Base-by-base conservation (phyloP, 2,888 invertebrate genomes). In the Tethea ocularis region DNA sequence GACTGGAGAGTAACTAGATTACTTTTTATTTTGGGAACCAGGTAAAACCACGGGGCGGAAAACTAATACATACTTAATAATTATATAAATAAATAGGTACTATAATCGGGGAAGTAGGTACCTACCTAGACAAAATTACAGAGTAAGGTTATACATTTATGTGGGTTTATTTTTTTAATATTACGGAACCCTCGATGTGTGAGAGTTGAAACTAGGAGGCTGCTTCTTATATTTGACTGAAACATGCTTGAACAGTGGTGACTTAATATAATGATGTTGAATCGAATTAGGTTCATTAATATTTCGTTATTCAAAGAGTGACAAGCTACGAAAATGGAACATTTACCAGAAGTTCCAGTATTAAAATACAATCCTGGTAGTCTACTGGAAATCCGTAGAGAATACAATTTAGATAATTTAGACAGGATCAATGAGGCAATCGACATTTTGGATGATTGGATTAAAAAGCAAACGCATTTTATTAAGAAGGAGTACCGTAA, bases 401-500 rank as follows among this genome's bases (percentile, higher is more conserved):
- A 65, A 13, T 73, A 68, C 20, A 68, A 69, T 51, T 59, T 78
- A 10, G 72, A 77, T n/a, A 73, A 72, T 29, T 71, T 72, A 1
- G 73, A 69, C 4, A 64, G 69, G n/a, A 75, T 80, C 56, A 66
- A 70, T 3, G 69, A 75, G 23, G 68, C 72, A 1, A 59, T 78
- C 0, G 66, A 73, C 23, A 60, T 65, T n/a, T 57, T 78, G 46
- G 66, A 71, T n/a, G 64, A 65, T 5, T 80, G 79, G 78, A 53
- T 76, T 0, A 60, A 72, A 46, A 71, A 74, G 26, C 81, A 81
- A 52, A 58, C 61, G 7, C 79, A 81, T 64, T 74, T 79, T 23
- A 55, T 57, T 20, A 74, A 69, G 54, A 78, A 72, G 55, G 68
- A 72, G 56, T 80, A 71, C 53, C 17, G 78, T 80, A 55, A 75